Base-by-base conservation (phyloP, 2,113 vertebrate species). In the Patagioenas fasciata region DNA sequence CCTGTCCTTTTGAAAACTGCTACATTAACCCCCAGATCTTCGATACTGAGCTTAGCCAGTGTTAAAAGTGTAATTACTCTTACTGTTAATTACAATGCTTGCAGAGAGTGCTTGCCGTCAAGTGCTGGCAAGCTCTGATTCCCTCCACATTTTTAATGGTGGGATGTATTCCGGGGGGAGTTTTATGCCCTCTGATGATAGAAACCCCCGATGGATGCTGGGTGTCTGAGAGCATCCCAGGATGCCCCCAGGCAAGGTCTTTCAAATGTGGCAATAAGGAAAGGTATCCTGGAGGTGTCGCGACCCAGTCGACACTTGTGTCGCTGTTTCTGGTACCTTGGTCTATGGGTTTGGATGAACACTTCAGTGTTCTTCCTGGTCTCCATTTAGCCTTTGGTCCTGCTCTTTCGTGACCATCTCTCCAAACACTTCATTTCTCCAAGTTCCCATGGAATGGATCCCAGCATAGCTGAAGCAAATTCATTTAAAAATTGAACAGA, bases 41-140 rank as follows among this genome's bases (percentile, higher is more conserved):
- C 57, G 74, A 38, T 72, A 93, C 18, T 58, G 74, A 90, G 78
- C 79, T 84, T 91, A 77, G 75, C 36, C 0, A 0, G 67, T 93
- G 85, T 90, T 91, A 82, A 90, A 91, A 85, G 93, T 91, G 95
- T 91, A 96, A 90, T 95, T 93, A 54, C 64, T 73, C 51, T 93
- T 73, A 21, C n/a, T 60, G 64, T 56, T 94, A 94, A 93, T 89
- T 83, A 58, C 26, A 60, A 16, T 66, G 79, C 79, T 89, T 85
- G 42, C 81, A 73, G 67, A 60, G 29, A 67, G 42, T 0, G 0
- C 18, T 83, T 91, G 40, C 71, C 56, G 66, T 38, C n/a, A 67
- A 28, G 38, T 31, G 56, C 88, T 67, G 67, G 32, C 29, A 50
- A 66, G 82, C 15, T 91, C 50, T 51, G 50, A 60, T 82, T 80